A percentile compares a stretch with the other conserved stretches of the same genome.
These are phyloP conservation scores for Epinephelus coioides DNA, from an alignment of 2,797 vertebrate genomes.

Conservation along the genomic window DNA sequence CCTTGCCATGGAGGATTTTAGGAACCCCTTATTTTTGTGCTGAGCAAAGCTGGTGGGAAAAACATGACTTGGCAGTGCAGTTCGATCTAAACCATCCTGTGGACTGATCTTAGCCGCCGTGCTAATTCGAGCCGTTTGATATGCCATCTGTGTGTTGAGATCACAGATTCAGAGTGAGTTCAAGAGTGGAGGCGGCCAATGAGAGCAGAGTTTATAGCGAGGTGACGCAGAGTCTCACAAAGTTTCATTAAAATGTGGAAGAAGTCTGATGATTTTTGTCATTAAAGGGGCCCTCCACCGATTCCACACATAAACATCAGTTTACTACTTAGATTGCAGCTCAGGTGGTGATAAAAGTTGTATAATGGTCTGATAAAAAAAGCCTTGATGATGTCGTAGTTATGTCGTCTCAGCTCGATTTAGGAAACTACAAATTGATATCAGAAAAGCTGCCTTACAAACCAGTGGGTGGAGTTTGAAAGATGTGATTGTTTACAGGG, in stretches of 20 bases:
- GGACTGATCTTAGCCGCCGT: slow-evolving; percentile 4
- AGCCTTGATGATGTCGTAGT: background rate
- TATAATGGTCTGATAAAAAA: background rate
- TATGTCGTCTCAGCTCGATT: background rate
- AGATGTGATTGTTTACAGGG: no score
- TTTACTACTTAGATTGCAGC: background rate
- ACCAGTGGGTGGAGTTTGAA: background rate
- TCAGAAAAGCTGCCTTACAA: background rate
- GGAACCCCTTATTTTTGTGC: background rate
- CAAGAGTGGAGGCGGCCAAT: slow-evolving; percentile 30
- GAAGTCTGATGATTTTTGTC: background rate
- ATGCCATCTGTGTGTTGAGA: slow-evolving; percentile 49
- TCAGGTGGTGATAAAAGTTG: background rate
- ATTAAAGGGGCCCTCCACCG: background rate
- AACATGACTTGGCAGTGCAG: background rate
- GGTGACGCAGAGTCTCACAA: slow-evolving; percentile 15
- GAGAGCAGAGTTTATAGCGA: slow-evolving; percentile 34
- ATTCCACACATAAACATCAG: background rate
- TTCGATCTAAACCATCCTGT: slow-evolving; percentile 1
- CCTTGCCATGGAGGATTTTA: background rate
- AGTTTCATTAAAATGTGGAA: slow-evolving; percentile 7
- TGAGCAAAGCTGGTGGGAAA: slow-evolving; percentile 8
- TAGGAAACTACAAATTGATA: background rate
- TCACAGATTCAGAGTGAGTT: slow-evolving; percentile 33
- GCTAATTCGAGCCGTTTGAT: slow-evolving; percentile 50